Percentiles rank a stretch among this genome's conserved stretches.
phyloP scores from a whole-genome alignment of 2,888 invertebrate genomes.

The Blastobasis lacticolella region DNA sequence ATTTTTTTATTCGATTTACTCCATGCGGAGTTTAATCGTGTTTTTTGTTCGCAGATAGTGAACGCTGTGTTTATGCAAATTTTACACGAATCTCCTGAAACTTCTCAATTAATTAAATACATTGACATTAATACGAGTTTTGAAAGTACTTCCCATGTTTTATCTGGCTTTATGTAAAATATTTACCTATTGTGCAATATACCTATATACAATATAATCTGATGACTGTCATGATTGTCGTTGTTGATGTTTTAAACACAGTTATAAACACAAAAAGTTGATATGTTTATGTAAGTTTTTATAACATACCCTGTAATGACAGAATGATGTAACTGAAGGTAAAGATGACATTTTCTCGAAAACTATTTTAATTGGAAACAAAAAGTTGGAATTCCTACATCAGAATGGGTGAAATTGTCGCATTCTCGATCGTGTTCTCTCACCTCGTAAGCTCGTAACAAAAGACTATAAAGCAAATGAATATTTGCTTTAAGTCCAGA shows the following conservation, averaged over 20 bases:
- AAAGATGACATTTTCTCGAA: slow-evolving; percentile 11
- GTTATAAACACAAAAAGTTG: too few relatives aligned
- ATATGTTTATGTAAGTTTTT: too few relatives aligned
- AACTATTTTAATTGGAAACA: slow-evolving; percentile 60
- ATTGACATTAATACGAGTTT: too few relatives aligned
- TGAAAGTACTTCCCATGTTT: too few relatives aligned
- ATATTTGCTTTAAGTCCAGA: not conserved
- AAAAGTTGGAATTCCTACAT: slow-evolving; percentile 54
- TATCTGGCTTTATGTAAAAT: too few relatives aligned
- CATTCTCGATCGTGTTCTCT: slow-evolving; percentile 57
- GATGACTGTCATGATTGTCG: too few relatives aligned
- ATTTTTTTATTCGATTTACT: slow-evolving; percentile 69
- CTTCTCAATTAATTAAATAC: slow-evolving; percentile 64
- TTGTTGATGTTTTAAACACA: too few relatives aligned
- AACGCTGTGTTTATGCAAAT: slow-evolving; percentile 70
- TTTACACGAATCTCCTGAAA: slow-evolving; percentile 67
- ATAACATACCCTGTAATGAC: too few relatives aligned
- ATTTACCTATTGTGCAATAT: too few relatives aligned
- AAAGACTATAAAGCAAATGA: not conserved
- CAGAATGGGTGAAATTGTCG: slow-evolving; percentile 60
- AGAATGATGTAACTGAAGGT: too few relatives aligned
- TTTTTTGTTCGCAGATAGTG: slow-evolving; percentile 59
- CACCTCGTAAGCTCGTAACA: slow-evolving; percentile 32
- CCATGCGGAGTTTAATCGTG: slow-evolving; percentile 57
- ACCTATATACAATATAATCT: too few relatives aligned